phyloP scores from a whole-genome alignment of 2,888 invertebrate genomes.

The Meteorus colon region DNA sequence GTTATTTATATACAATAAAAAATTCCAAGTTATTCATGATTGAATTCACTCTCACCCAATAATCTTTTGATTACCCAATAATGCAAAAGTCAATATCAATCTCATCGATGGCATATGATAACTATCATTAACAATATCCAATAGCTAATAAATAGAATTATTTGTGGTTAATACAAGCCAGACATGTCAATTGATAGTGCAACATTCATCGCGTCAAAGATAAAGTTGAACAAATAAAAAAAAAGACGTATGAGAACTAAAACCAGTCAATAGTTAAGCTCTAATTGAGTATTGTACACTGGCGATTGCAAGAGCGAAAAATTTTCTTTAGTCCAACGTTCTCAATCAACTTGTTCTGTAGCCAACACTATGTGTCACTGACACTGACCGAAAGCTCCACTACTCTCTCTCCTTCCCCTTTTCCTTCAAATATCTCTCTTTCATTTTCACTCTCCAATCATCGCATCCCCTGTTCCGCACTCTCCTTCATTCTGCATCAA shows the following conservation, averaged over 20 bases:
- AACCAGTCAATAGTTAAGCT: constrained; percentile 3
- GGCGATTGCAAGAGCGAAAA: not conserved
- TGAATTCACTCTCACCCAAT: too few species aligned
- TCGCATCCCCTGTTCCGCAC: not conserved
- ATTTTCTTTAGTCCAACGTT: constrained; percentile 21
- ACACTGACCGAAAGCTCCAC: not conserved
- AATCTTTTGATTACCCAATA: too few species aligned
- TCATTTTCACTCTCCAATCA: not conserved
- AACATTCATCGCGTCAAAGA: too few species aligned
- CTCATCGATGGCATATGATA: not conserved
- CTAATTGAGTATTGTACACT: constrained; percentile 32
- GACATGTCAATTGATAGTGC: too few species aligned
- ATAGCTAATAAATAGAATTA: not conserved
- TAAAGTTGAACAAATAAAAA: too few species aligned
- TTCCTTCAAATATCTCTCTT: not conserved
- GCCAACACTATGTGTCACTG: not conserved
- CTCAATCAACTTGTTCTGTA: constrained; percentile 30
- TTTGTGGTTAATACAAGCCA: not conserved
- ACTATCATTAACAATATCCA: not conserved
- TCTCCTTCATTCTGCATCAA: too few species aligned
- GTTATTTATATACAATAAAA: too few species aligned
- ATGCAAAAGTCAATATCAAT: too few species aligned
- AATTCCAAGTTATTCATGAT: too few species aligned
- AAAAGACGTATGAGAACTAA: not conserved
- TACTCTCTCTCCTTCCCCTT: not conserved